phyloP scores from a whole-genome alignment of 2,888 invertebrate species.

The Sphecodes monilicornis region DNA sequence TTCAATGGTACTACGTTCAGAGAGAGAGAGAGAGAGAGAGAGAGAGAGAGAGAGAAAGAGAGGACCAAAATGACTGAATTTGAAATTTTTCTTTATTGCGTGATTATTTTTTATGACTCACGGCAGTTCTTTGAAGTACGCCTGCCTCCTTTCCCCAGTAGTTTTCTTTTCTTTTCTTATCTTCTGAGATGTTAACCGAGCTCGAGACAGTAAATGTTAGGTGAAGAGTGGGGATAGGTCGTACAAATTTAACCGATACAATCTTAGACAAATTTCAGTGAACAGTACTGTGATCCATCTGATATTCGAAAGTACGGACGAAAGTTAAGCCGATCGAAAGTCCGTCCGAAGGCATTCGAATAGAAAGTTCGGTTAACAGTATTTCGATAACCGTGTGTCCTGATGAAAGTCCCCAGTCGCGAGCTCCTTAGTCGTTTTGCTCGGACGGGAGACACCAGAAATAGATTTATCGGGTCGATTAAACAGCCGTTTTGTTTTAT shows the following conservation, averaged over 20 bases:
- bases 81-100: no score
- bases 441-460: background rate
- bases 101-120: no score
- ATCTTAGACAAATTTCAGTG: background rate
- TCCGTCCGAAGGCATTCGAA: slow-evolving; percentile 42
- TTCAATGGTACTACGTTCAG: no score
- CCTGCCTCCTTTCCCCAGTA: no score
- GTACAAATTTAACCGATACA: background rate
- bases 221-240: background rate
- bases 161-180: no score
- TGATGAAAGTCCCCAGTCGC: slow-evolving; percentile 34
- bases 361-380: slow-evolving; percentile 57
- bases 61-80: no score
- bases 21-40: no score
- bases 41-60: no score
- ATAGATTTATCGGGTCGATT: slow-evolving; percentile 7
- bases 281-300: slow-evolving; percentile 1
- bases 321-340: slow-evolving; percentile 47
- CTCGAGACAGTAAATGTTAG: no score
- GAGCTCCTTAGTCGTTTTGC: background rate
- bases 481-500: background rate
- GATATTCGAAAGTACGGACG: slow-evolving; percentile 51
- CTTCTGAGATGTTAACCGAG: no score
- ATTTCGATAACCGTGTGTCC: slow-evolving; percentile 42
- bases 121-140: no score